Conservation (phyloP, 2,797 vertebrate species). For the Squalus acanthias region DNA sequence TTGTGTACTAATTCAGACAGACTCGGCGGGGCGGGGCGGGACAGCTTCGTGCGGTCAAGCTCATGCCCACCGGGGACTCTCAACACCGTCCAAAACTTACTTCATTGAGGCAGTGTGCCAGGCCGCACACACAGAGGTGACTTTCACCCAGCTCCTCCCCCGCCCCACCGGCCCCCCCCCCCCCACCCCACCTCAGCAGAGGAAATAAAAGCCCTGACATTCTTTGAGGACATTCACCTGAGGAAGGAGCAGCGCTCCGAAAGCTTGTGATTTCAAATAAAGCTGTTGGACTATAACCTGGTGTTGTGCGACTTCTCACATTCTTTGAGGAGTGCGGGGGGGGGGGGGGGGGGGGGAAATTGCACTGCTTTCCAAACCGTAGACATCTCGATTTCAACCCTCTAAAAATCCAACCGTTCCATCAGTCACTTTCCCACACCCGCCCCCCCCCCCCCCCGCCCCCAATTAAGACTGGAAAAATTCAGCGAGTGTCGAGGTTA, state of each 20-base stretch:
- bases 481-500: not conserved
- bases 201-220: too few species aligned
- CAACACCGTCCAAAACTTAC: not conserved
- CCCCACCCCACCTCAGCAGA: too few species aligned
- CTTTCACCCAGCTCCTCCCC: not conserved
- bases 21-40: not conserved
- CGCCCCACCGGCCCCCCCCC: too few species aligned
- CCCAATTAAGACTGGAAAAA: not conserved
- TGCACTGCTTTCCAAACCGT: not conserved
- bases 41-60: not conserved
- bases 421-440: too few species aligned
- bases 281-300: too few species aligned
- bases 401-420: not conserved
- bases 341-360: too few species aligned
- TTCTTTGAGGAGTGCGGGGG: too few species aligned
- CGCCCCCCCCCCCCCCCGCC: not conserved
- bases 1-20: not conserved
- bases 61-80: too few species aligned
- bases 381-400: not conserved
- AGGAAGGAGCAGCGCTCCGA: too few species aligned
- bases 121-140: not conserved
- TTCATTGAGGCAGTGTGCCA: not conserved
- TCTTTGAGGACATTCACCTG: too few species aligned
- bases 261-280: too few species aligned
- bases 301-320: too few species aligned